These are phyloP conservation scores for Mesitornis unicolor DNA, from an alignment of 2,113 vertebrate species.

Conservation along the genomic window DNA sequence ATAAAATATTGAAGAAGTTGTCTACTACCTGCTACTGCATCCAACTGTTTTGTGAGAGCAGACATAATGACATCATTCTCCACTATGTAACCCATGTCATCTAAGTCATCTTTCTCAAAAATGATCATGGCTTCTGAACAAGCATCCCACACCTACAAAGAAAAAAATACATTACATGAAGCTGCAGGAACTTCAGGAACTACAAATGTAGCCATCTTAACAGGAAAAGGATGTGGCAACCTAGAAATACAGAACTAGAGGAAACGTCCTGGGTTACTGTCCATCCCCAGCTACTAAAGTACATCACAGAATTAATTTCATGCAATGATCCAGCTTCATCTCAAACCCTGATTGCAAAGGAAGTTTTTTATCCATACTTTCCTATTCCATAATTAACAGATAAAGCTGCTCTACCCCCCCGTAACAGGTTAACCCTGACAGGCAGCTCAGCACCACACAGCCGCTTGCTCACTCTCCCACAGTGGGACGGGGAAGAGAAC, in stretches of 20 bases:
- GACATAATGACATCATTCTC: constrained; percentile 93
- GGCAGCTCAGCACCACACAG: background rate
- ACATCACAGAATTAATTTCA: background rate
- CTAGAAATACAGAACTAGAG: background rate
- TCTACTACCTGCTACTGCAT: constrained; percentile 83
- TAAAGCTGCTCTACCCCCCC: background rate
- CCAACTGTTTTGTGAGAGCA: constrained; percentile 89
- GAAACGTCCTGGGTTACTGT: background rate
- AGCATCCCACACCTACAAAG: constrained; percentile 93
- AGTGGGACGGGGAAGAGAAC: background rate
- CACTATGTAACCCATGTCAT: constrained; percentile 94
- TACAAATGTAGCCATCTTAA: background rate
- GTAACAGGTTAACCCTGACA: background rate
- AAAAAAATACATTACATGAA: background rate
- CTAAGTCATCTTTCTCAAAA: constrained; percentile 93
- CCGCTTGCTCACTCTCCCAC: rapidly evolving
- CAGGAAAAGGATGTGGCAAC: background rate
- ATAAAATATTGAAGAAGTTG: constrained; percentile 3
- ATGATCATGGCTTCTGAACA: constrained; percentile 96
- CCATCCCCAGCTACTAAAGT: background rate
- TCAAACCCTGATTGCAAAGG: background rate
- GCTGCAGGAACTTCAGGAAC: background rate
- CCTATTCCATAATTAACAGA: background rate
- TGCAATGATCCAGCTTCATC: background rate
- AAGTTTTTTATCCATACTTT: background rate